Conservation (phyloP, 2,888 invertebrate species). For the Leptura quadrifasciata region DNA sequence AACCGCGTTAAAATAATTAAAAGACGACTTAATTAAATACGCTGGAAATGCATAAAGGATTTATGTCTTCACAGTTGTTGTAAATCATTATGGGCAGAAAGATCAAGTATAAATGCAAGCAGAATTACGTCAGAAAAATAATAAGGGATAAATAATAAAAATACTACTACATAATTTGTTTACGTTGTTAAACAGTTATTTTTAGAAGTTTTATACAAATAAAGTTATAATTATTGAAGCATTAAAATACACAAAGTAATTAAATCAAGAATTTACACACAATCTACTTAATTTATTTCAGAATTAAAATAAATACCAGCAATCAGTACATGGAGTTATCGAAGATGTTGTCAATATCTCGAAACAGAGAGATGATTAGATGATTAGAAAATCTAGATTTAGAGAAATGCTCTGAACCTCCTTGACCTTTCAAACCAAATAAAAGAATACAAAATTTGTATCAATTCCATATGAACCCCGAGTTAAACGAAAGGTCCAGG, state of each 20-base stretch:
- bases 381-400: too few relatives aligned
- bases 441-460: too few relatives aligned
- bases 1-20: slow-evolving; percentile 31
- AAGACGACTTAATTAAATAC: slow-evolving; percentile 25
- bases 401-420: too few relatives aligned
- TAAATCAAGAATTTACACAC: background rate
- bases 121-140: slow-evolving; percentile 10
- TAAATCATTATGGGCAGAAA: background rate
- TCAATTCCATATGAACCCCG: too few relatives aligned
- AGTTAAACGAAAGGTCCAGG: too few relatives aligned
- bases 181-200: slow-evolving; percentile 10
- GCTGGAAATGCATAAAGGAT: background rate
- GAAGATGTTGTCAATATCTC: too few relatives aligned
- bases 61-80: slow-evolving; percentile 12
- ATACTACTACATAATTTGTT: slow-evolving; percentile 16
- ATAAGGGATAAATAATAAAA: slow-evolving; percentile 19
- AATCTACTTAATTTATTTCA: background rate
- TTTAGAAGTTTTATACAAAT: slow-evolving; percentile 16
- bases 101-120: background rate
- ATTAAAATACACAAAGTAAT: background rate
- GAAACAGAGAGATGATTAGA: too few relatives aligned
- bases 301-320: background rate
- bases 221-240: slow-evolving; percentile 22
- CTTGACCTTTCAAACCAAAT: too few relatives aligned
- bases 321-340: background rate